These are phyloP conservation scores for Drosophila rufa DNA, from an alignment of 1,140 invertebrate species.

Conservation along the genomic window DNA sequence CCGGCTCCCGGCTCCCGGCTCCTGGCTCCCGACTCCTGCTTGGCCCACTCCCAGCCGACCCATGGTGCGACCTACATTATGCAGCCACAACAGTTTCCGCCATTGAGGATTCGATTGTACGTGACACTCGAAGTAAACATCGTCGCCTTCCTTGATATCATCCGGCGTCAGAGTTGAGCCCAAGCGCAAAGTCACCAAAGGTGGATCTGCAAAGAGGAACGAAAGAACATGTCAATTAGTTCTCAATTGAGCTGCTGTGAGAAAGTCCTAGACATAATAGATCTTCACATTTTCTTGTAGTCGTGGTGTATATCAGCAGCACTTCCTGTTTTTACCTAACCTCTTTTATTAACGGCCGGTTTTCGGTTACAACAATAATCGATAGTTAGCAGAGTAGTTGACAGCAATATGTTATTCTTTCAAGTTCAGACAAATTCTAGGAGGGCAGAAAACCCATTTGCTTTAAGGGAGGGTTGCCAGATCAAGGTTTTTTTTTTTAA, in stretches of 20 bases:
- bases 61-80: slow-evolving; percentile 89
- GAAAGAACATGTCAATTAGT: slow-evolving; percentile 20
- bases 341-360: no score
- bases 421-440: no score
- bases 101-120: slow-evolving; percentile 94
- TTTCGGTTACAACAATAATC: no score
- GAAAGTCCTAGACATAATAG: not conserved
- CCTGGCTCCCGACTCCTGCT: not conserved
- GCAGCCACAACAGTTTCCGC: slow-evolving; percentile 93
- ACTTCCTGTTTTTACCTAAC: no score
- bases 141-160: slow-evolving; percentile 96
- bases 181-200: slow-evolving; percentile 91
- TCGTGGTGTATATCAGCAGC: no score
- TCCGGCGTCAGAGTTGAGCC: slow-evolving; percentile 94
- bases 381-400: no score
- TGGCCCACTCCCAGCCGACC: slow-evolving; percentile 22
- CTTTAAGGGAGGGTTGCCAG: no score
- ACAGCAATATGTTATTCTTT: no score
- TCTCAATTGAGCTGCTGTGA: not conserved
- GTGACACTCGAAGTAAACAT: slow-evolving; percentile 97
- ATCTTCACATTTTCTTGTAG: not conserved
- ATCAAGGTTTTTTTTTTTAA: no score
- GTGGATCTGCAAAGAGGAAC: slow-evolving; percentile 90
- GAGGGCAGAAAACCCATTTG: no score
- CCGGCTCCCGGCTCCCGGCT: slow-evolving; percentile 6